These are phyloP conservation scores for Callionymus lyra DNA, from an alignment of 2,113 vertebrate species.

Conservation along the genomic window DNA sequence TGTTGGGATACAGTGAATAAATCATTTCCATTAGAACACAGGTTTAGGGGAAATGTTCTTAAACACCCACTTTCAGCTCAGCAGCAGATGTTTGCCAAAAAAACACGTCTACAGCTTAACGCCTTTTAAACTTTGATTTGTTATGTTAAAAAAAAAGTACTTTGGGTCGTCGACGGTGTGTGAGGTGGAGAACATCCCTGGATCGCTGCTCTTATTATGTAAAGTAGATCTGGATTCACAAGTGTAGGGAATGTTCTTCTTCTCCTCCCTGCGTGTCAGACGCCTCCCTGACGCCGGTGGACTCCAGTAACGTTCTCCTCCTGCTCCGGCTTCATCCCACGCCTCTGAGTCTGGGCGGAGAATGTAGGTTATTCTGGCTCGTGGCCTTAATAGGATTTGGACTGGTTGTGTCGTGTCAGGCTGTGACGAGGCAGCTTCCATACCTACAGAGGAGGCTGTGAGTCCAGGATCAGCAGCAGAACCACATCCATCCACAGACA, in stretches of 20 bases:
- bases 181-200: conserved; percentile 15
- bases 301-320: conserved; percentile 9
- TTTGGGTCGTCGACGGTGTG: too few species aligned
- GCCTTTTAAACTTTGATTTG: too few species aligned
- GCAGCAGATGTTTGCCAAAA: too few species aligned
- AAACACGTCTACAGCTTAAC: too few species aligned
- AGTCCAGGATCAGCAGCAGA: too few species aligned
- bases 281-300: conserved; percentile 11
- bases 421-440: conserved; percentile 35
- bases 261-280: conserved; percentile 12
- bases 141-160: too few species aligned
- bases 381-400: conserved; percentile 49
- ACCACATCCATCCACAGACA: too few species aligned
- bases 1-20: too few species aligned
- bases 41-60: too few species aligned
- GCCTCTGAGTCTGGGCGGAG: conserved; percentile 34
- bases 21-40: too few species aligned
- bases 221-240: conserved; percentile 39
- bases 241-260: conserved; percentile 9
- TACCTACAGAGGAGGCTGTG: too few species aligned
- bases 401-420: conserved; percentile 34
- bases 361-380: conserved; percentile 51
- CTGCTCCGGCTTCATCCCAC: conserved; percentile 5
- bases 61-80: too few species aligned
- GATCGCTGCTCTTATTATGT: conserved; percentile 38